Base-by-base conservation (phyloP, 2,797 vertebrate genomes). In the Poliocrania exsul region DNA sequence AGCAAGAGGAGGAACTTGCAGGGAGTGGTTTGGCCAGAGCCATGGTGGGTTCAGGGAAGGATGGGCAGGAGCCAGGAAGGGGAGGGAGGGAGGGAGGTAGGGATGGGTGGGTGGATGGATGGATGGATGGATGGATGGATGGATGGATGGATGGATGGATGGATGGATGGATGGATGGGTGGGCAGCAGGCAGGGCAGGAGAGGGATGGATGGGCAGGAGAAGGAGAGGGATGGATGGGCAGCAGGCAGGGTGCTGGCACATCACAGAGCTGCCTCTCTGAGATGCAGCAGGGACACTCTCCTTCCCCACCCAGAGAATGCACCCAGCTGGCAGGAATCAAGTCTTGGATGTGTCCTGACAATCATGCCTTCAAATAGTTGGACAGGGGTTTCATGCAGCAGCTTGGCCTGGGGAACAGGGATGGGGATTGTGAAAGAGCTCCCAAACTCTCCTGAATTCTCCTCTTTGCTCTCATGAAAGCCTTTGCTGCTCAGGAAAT, bases 271-370 rank as follows among this genome's bases (percentile, higher is more conserved):
- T 83, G 85, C 72, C 62, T 72, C 94, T 94, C 71, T 51, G 58
- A 91, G 65, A 25, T 16, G 47, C 67, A 70, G 73, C 66, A 70
- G 74, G 40, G 72, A 69, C 10, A 67, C 35, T 51, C 79, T 58
- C 69, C 75, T 80, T 85, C 53, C 69, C 53, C 42, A 81, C 75
- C 57, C 91, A 72, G 65, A 81, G 61, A 82, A 81, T 10, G 71
- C 24, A 5, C 2, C 31, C 69, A 51, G 3, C 74, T 65, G 84
- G 65, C 84, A 69, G 82, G 81, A 87, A 85, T 81, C 88, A 44
- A 58, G 81, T 61, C 89, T 90, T 94, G 92, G 92, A 95, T 50
- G 77, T 42, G 83, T 96, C 73, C 66, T 73, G 81, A 28, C 87
- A 90, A 71, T 73, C 81, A 37, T 70, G 71, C 83, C 86, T 94